Evolutionary conservation across 2,113 vertebrate genomes (phyloP), one percentile per base, ranked within the genome.

Genomic region (Sminthopsis crassicaudata): DNA sequence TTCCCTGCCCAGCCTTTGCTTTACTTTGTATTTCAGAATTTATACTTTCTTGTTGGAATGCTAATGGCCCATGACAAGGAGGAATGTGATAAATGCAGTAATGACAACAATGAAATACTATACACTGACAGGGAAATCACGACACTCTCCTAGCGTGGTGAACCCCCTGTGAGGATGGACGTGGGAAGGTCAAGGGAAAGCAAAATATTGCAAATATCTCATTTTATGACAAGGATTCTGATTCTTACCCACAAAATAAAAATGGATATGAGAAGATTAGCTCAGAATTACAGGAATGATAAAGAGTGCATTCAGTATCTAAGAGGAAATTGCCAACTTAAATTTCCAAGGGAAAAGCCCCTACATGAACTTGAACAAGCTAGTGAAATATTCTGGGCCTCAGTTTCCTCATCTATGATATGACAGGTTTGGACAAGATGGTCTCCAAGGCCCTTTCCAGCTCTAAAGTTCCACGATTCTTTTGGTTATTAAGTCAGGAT

Each of bases 101-200:
- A 97, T 95, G 95, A 97, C 97, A 96, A 96, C 94, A 96, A n/a
- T 97, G 96, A 97, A 97, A 97, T 93, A 60, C 94, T 97, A 96
- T 94, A 95, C 95, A 96, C 92, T 93, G 96, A 95, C 91, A 76
- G 46, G 55, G 93, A 96, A 97, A 97, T 95, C 92, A 94, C 96
- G 97, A 96, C 92, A 95, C 60, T 96, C 93, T 93, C 97, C 96
- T 95, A 54, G 91, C 52, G 95, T 92, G 92, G 96, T 88, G 94
- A 93, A 84, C 95, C 88, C 95, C 84, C 95, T 50, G 52, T 52
- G 94, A 48, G 94, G 92, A 67, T 76, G 84, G 19, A 54, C 1
- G 93, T 51, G 10, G 57, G 93, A 96, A 89, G 48, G 60, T 91
- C 89, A 50, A 91, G 95, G 95, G 92, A 67, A 96, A 96, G 94